These are phyloP conservation scores for Lutjanus erythropterus DNA, from an alignment of 2,113 vertebrate species.

Conservation along the genomic window DNA sequence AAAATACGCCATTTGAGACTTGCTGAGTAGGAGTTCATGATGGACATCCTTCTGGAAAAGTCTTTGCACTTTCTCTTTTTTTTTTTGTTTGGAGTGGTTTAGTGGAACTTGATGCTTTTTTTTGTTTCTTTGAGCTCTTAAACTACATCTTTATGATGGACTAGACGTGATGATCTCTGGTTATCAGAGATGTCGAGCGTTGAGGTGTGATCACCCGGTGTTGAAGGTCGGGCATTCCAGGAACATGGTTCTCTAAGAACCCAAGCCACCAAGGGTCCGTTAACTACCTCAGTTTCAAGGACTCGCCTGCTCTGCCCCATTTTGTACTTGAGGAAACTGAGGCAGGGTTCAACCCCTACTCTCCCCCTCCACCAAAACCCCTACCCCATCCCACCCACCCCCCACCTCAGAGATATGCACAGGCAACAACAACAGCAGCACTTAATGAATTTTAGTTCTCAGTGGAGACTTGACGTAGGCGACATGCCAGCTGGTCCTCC, in stretches of 20 bases:
- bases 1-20: conserved; percentile 50
- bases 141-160: conserved; percentile 63
- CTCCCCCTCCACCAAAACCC: background rate
- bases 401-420: conserved; percentile 18
- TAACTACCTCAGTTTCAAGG: conserved; percentile 97
- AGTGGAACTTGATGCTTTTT: conserved; percentile 62
- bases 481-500: conserved; percentile 86
- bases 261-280: conserved; percentile 90
- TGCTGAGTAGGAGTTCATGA: conserved; percentile 45
- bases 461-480: conserved; percentile 19
- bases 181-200: conserved; percentile 86
- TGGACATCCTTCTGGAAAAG: conserved; percentile 66
- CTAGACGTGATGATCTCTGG: conserved; percentile 82
- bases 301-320: conserved; percentile 92
- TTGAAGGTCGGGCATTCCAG: conserved; percentile 93
- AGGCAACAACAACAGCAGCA: conserved; percentile 80
- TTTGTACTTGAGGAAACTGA: conserved; percentile 93
- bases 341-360: conserved; percentile 7
- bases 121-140: conserved; percentile 26
- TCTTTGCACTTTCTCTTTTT: conserved; percentile 76
- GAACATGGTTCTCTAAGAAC: conserved; percentile 92
- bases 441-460: conserved; percentile 84
- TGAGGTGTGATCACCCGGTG: conserved; percentile 90
- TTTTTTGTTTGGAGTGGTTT: conserved; percentile 69
- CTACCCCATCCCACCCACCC: background rate